Evolutionary conservation across 2,797 vertebrate genomes (phyloP), one percentile per base, ranked within the genome.

Genomic region (Pogoniulus pusillus): DNA sequence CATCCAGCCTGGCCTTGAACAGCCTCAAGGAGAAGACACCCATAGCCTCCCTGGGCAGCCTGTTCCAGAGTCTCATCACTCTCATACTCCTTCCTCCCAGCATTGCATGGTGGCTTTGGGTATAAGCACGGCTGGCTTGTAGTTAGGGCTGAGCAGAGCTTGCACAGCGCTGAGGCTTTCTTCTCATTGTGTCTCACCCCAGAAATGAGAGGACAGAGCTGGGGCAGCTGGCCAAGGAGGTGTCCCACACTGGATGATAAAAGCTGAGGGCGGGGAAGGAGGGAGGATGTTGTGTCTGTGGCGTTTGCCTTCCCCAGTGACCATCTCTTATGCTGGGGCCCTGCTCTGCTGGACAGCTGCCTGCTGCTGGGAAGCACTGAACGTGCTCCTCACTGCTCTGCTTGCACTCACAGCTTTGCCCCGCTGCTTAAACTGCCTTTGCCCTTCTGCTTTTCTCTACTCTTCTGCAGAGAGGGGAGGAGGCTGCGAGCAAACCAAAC

Each of bases 51-150:
- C 47, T 49, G 47, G 47, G 47, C 47, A 49, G 47, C 47, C 23
- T 49, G 23, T 24, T 23, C 22, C 47, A 49, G 47, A 49, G 47
- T 24, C 47, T 49, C 47, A 49, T 23, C 47, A 24, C 47, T 9
- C 23, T 24, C 22, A 23, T 49, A 47, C 22, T 47, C 6, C 1
- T 15, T 23, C 66, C 66, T 30, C 32, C 1, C 4, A 43, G 76
- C 83, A 74, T 7, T 2, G 0, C 1, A 6, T 16, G 6, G 17
- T 63, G 47, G 51, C 12, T 27, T 12, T 16, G 68, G 6, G 49
- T 17, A 51, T 11, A 4, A 26, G 14, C 3, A 3, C 39, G 3
- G 5, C 5, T 15, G 32, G 0, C 17, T 7, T 8, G n/a, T 4
- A 53, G 43, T 58, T 11, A 5, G 3, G 43, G 62, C 75, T 8